Evolutionary conservation across 2,797 vertebrate species (phyloP).

Genomic region (Pterois miles): DNA sequence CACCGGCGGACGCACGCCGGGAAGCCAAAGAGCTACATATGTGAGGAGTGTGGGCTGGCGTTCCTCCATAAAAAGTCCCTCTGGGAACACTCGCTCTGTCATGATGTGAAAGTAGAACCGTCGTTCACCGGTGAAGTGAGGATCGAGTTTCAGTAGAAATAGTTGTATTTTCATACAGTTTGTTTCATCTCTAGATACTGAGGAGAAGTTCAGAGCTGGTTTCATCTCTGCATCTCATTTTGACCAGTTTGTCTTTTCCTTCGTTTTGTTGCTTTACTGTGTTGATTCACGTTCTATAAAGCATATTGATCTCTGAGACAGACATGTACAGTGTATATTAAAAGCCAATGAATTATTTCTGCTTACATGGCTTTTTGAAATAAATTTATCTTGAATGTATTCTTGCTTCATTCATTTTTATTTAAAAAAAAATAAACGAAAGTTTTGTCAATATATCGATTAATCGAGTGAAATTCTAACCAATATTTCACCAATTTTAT

Average conservation of each 20-base stretch:
- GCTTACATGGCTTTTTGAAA: constrained; percentile 25
- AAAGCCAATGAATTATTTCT: constrained; percentile 3
- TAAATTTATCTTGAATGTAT: constrained; percentile 32
- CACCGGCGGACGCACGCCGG: constrained; percentile 74
- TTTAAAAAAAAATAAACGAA: neutral
- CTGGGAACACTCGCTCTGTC: constrained; percentile 71
- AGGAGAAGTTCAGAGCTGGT: neutral
- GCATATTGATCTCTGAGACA: neutral
- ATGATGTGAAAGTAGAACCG: constrained; percentile 63
- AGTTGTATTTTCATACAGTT: neutral
- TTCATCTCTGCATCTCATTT: neutral
- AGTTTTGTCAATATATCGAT: neutral
- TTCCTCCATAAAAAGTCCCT: constrained; percentile 75
- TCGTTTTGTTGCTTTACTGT: neutral
- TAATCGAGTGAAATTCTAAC: neutral
- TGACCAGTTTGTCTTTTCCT: neutral
- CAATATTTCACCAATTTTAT: neutral
- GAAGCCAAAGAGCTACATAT: constrained; percentile 67
- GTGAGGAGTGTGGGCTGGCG: constrained; percentile 65
- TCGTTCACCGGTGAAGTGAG: constrained; percentile 54
- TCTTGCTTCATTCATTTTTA: neutral
- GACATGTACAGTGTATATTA: neutral
- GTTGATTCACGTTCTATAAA: neutral
- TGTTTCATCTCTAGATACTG: neutral
- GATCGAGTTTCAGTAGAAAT: constrained; percentile 67